These are phyloP conservation scores for Bradynema listronoti DNA, from an alignment of 1,140 invertebrate genomes.

Conservation along the genomic window DNA sequence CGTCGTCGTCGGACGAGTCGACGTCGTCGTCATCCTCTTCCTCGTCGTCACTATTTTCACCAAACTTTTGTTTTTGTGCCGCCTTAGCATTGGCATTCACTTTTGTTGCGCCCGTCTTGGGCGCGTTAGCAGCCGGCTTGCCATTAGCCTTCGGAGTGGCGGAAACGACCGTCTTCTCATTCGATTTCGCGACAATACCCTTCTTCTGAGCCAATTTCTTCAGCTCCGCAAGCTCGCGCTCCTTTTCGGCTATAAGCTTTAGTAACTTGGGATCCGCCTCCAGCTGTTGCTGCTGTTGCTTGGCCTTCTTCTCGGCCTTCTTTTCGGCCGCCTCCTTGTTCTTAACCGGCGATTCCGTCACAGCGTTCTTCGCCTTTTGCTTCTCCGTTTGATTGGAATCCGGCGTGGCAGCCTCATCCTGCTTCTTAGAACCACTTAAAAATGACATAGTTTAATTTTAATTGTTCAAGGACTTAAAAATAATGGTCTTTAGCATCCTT, in stretches of 20 bases:
- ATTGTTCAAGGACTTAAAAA: too few relatives aligned
- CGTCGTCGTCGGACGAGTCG: not conserved
- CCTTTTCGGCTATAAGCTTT: too few relatives aligned
- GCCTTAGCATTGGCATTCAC: not conserved
- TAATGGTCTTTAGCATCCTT: too few relatives aligned
- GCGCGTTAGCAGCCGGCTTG: too few relatives aligned
- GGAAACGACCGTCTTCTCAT: too few relatives aligned
- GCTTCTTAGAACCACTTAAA: not conserved
- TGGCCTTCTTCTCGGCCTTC: not conserved
- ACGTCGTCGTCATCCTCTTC: conserved; percentile 6
- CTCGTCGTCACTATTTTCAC: conserved; percentile 4
- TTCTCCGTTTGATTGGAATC: not conserved
- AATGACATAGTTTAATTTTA: too few relatives aligned
- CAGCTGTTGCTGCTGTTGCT: too few relatives aligned
- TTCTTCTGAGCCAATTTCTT: too few relatives aligned
- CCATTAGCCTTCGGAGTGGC: too few relatives aligned
- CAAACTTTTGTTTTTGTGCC: not conserved
- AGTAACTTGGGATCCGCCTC: too few relatives aligned
- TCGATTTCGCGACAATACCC: too few relatives aligned
- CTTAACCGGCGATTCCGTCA: not conserved
- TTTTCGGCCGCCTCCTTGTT: not conserved
- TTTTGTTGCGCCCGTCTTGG: not conserved
- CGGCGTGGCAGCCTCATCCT: not conserved
- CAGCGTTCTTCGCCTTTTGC: not conserved
- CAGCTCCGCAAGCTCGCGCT: too few relatives aligned